These are phyloP conservation scores for Heliconius hermathena DNA, from an alignment of 1,140 invertebrate genomes.

Conservation along the genomic window DNA sequence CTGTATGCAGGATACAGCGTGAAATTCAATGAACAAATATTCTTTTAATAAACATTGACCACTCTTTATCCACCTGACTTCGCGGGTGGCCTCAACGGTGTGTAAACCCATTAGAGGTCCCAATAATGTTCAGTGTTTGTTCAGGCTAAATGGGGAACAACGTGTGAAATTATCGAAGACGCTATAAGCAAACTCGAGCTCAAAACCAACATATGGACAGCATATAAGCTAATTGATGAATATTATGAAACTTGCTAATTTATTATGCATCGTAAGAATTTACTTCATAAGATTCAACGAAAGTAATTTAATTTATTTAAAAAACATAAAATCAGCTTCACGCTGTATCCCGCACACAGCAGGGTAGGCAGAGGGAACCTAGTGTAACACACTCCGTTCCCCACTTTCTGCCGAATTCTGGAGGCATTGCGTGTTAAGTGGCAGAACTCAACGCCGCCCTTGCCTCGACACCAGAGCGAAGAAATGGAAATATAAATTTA, in stretches of 20 bases:
- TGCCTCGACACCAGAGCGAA: no score
- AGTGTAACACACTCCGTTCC: no score
- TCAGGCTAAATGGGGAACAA: slow-evolving; percentile 51
- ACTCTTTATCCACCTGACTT: neutral
- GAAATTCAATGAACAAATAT: no score
- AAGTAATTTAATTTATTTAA: neutral
- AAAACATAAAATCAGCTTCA: no score
- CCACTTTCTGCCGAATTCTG: no score
- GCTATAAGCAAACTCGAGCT: neutral
- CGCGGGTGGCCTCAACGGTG: slow-evolving; percentile 54
- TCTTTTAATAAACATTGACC: neutral
- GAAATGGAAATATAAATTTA: no score
- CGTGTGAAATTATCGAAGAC: slow-evolving; percentile 49
- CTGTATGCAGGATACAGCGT: no score
- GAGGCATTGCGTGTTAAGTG: no score
- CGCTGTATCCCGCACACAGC: no score
- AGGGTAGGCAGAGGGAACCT: no score
- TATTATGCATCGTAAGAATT: neutral
- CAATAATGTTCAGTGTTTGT: slow-evolving; percentile 56
- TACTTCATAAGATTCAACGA: neutral
- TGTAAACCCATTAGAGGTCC: slow-evolving; percentile 48
- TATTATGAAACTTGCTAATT: neutral
- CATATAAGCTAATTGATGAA: slow-evolving; percentile 1
- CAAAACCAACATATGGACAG: slow-evolving; percentile 6
- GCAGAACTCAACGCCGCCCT: no score